Conservation (phyloP, 2,113 vertebrate genomes). For the Stictonetta naevosa region DNA sequence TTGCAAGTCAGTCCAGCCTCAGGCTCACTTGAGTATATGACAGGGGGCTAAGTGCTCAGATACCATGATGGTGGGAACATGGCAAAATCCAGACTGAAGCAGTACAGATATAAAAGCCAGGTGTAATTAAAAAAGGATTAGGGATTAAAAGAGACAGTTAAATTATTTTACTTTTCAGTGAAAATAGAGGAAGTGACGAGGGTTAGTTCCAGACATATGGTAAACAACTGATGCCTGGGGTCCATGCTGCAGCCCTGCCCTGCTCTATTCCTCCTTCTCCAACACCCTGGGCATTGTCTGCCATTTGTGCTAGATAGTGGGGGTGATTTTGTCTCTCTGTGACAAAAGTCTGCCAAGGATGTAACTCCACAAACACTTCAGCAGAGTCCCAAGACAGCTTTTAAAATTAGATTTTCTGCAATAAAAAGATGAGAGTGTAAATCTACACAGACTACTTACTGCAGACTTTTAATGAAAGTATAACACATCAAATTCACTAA, state of each 20-base stretch:
- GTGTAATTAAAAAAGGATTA: neutral
- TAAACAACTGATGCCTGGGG: neutral
- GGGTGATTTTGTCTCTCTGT: neutral
- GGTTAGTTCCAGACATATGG: neutral
- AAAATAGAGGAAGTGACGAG: neutral
- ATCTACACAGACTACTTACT: neutral
- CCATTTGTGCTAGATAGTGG: neutral
- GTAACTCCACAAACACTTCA: conserved; percentile 1
- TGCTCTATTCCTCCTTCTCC: neutral
- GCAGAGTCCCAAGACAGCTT: neutral
- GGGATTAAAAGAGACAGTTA: neutral
- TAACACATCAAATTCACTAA: neutral
- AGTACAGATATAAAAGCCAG: neutral
- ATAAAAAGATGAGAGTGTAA: conserved; percentile 9
- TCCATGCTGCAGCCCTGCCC: neutral
- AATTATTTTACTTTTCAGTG: neutral
- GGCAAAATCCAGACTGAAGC: neutral
- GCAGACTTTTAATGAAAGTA: conserved; percentile 24
- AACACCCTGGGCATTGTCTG: neutral
- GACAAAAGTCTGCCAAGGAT: neutral
- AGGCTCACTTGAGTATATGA: neutral
- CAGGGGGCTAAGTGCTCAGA: neutral
- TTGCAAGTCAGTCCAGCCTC: neutral
- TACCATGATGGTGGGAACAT: neutral
- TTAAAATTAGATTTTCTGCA: conserved; percentile 30